Evolutionary conservation across 2,113 vertebrate genomes (phyloP).

Genomic region (Conger conger): DNA sequence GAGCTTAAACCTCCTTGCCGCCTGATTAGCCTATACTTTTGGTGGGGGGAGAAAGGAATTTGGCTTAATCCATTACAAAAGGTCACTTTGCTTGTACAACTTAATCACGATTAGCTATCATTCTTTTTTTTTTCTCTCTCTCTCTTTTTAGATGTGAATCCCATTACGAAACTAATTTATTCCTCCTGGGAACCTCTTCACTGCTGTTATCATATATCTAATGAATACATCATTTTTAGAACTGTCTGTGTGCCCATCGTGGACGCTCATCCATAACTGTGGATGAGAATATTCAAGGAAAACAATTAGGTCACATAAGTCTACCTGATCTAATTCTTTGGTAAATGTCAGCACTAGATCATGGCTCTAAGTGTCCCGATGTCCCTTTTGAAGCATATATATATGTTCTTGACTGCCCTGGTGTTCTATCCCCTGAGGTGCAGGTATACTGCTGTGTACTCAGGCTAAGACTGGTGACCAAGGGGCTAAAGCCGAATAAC

Average conservation of each 20-base stretch:
- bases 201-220: background rate
- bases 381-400: too few species aligned
- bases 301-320: background rate
- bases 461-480: background rate
- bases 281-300: background rate
- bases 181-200: background rate
- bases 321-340: background rate
- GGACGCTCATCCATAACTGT: background rate
- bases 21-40: background rate
- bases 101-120: conserved; percentile 1
- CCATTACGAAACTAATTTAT: conserved; percentile 2
- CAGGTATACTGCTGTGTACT: background rate
- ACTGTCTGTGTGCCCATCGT: background rate
- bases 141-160: background rate
- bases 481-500: background rate
- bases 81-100: background rate
- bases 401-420: too few species aligned
- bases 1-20: conserved; percentile 8
- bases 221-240: background rate
- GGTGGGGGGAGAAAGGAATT: background rate
- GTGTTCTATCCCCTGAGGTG: background rate
- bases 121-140: background rate
- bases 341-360: background rate
- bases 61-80: background rate
- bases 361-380: background rate